Evolutionary conservation across 1,140 invertebrate species (phyloP), one percentile per base, ranked within the genome.

Genomic region (Diorhabda carinulata): DNA sequence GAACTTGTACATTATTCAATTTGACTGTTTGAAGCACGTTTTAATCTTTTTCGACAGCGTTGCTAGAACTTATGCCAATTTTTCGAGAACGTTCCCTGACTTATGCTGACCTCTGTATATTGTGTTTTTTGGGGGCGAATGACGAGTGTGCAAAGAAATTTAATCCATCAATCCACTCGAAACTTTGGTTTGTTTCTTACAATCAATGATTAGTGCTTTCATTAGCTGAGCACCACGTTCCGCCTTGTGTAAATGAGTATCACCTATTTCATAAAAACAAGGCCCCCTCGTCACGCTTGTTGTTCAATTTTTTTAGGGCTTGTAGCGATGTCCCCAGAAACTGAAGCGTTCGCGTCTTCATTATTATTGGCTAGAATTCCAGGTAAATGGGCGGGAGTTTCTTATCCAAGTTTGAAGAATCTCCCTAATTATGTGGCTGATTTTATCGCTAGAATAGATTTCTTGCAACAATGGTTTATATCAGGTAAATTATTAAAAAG

Each of bases 361-460:
- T 87, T 96, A 74, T 78, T 93, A 57, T 86, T 89, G 41, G 90
- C 89, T 7, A 90, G 87, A 77, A 91, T 96, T 70, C 95, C 95
- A 5, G 82, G 81, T 3, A 86, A 89, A 47, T 97, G 95, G 96
- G 84, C 83, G 52, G 88, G 86, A 78, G 89, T 89, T 43, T 93
- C 94, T 3, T 98, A 98, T 84, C 95, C 96, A 0, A 96, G 92
- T 71, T 83, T 97, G 3, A 98, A 97, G 81, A 92, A 93, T 0
- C 81, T 98, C 3, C 88, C 91, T 1, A 90, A 90, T 76, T 98
- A 97, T 78, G 84, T 97, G 3, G 83, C 86, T 57, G 94, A 98
- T 83, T 91, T 98, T 74, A 79, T 95, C 4, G 89, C 91, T 66
- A 84, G 95, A 68, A 82, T 97, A 2, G 81, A 87, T 72, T 96